Percentiles rank a stretch among this genome's conserved stretches.
Evolutionary conservation across 2,113 vertebrate genomes (phyloP).

Genomic region (Myotis brandtii): DNA sequence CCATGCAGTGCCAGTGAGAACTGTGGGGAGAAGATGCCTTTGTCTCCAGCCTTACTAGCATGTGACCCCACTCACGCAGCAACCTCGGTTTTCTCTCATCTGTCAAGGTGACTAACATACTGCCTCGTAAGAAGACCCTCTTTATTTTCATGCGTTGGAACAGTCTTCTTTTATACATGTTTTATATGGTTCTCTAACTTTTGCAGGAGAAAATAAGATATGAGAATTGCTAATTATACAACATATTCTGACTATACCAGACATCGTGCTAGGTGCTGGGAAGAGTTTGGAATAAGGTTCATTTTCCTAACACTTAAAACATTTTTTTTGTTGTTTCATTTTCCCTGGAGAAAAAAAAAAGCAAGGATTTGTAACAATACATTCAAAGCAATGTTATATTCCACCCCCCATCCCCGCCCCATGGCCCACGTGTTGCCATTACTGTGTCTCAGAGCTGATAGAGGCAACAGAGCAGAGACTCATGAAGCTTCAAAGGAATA

Average conservation of each 20-base stretch:
- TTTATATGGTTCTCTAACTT: neutral
- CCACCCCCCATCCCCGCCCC: neutral
- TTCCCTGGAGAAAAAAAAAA: neutral
- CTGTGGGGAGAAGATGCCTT: fast-evolving
- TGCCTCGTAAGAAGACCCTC: neutral
- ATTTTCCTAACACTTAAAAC: neutral
- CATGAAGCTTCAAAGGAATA: neutral
- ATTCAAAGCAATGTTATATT: neutral
- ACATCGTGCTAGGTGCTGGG: neutral
- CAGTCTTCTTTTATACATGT: neutral
- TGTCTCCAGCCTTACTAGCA: neutral
- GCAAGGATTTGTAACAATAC: neutral
- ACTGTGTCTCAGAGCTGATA: neutral
- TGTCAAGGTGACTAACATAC: neutral
- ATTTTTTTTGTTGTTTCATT: neutral
- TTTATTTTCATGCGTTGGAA: neutral
- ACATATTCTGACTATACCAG: neutral
- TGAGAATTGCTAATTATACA: neutral
- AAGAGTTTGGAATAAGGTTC: neutral
- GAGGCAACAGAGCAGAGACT: neutral
- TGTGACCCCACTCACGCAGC: neutral
- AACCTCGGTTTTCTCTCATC: neutral
- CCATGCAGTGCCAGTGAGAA: neutral
- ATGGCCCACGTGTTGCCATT: neutral
- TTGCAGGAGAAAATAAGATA: neutral